Evolutionary conservation across 2,113 vertebrate genomes (phyloP).

Genomic region (Gymnogyps californianus): DNA sequence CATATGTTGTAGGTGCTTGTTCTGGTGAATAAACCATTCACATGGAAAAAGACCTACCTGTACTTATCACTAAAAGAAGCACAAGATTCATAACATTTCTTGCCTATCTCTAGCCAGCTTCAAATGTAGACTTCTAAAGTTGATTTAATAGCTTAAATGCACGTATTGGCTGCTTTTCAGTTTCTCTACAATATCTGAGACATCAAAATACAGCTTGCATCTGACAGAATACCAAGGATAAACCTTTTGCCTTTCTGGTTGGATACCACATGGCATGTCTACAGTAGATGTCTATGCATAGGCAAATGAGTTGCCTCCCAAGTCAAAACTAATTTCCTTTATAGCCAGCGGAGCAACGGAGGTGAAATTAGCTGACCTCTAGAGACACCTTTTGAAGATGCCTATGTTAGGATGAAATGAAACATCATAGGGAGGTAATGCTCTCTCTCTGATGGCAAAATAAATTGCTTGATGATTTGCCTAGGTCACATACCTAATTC

Average conservation of each 20-base stretch:
- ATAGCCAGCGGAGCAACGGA: background rate
- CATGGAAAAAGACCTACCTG: background rate
- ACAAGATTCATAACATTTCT: background rate
- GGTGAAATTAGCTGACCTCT: background rate
- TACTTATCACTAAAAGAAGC: background rate
- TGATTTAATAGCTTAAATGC: background rate
- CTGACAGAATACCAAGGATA: background rate
- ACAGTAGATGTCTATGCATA: background rate
- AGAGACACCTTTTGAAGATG: background rate
- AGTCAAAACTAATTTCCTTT: background rate
- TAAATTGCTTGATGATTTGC: background rate
- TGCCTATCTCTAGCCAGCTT: background rate
- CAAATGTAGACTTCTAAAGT: background rate
- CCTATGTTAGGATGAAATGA: background rate
- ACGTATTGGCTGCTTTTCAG: background rate
- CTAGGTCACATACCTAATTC: background rate
- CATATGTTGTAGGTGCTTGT: background rate
- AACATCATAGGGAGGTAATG: background rate
- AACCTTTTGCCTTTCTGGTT: background rate
- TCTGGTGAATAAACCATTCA: background rate
- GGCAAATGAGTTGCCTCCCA: background rate
- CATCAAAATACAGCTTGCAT: background rate
- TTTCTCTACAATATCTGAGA: background rate
- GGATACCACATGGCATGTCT: background rate
- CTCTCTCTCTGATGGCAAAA: background rate